These are phyloP conservation scores for Sinelater perroti DNA, from an alignment of 2,888 invertebrate species.

Conservation along the genomic window DNA sequence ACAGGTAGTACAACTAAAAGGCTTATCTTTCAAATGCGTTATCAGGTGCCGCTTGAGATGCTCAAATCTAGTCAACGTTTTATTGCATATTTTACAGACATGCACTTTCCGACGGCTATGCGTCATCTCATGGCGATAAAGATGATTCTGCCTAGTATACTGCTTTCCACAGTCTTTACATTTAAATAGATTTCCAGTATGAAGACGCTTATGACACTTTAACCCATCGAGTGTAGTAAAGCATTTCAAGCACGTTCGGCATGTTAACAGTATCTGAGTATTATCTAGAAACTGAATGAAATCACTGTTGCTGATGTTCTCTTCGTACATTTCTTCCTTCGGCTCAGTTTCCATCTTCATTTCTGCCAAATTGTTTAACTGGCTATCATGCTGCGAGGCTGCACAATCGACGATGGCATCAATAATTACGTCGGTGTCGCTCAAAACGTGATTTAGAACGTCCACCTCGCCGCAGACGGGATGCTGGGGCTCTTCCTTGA, in stretches of 20 bases:
- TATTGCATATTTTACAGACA: slow-evolving; percentile 59
- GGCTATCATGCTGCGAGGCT: background rate
- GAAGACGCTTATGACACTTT: slow-evolving; percentile 54
- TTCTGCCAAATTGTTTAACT: background rate
- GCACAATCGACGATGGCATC: slow-evolving; percentile 6
- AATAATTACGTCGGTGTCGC: background rate
- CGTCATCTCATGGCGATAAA: slow-evolving; percentile 57
- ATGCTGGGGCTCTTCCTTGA: slow-evolving; percentile 24
- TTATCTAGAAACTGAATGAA: slow-evolving; percentile 57
- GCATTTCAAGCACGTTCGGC: slow-evolving; percentile 56
- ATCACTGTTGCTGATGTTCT: slow-evolving; percentile 40
- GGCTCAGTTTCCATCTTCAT: slow-evolving; percentile 38
- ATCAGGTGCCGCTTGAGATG: slow-evolving; percentile 59
- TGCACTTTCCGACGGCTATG: slow-evolving; percentile 57
- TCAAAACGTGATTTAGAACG: background rate
- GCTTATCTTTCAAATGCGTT: slow-evolving; percentile 59
- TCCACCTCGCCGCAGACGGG: background rate
- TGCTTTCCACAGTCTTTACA: slow-evolving; percentile 58
- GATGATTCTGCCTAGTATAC: slow-evolving; percentile 56
- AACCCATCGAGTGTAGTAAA: slow-evolving; percentile 58
- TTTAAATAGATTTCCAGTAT: slow-evolving; percentile 56
- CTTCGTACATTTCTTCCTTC: slow-evolving; percentile 21
- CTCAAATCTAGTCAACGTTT: slow-evolving; percentile 57
- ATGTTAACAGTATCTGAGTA: slow-evolving; percentile 56
- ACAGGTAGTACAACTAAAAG: slow-evolving; percentile 57